Base-by-base conservation (phyloP, 2,113 vertebrate species). In the Mystacornis crossleyi region DNA sequence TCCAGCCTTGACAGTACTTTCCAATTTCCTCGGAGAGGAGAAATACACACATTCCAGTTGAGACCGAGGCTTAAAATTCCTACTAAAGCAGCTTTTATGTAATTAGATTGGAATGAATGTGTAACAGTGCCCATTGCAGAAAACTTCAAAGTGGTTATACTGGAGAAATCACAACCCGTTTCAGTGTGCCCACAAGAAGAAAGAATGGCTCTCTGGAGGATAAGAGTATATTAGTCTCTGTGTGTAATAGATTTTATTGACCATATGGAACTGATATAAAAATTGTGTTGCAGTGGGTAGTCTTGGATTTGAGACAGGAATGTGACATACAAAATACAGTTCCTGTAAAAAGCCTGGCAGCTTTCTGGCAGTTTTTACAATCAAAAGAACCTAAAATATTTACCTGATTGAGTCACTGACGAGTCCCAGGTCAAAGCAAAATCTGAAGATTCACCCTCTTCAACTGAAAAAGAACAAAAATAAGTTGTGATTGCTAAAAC, bases 371-470 rank as follows among this genome's bases (percentile, higher is more conserved):
- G 89, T 71, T 96, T 78, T 73, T 93, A 70, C 78, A 89, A 92
- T 81, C 73, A 91, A 82, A 93, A 91, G 92, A 96, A 93, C 83
- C 88, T 81, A 51, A 81, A 94, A 86, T 81, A 80, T 96, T 97
- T 98, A 98, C 99, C 99, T 99, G 99, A 98, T 97, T 99, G 98
- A 93, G 98, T 98, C 89, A 98, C 98, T 9, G 99, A 98, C 79
- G 99, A 98, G 81, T 99, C 99, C 99, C 99, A 99, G 98, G 98
- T 98, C 97, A 99, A 98, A 69, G 98, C 97, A 98, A 99, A 99
- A 98, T 99, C 99, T 55, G 99, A 99, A 92, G 99, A 98, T 97
- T 99, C 99, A 54, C 99, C 99, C 94, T 99, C 99, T 98, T 99
- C 99, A 55, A 99, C 99, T 97, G 99, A 97, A 98, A 98, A 93